Evolutionary conservation across 64 coral and sea anemone species (phyloP), one percentile per base, ranked within the genome.

Genomic region (Acropora tenuis): DNA sequence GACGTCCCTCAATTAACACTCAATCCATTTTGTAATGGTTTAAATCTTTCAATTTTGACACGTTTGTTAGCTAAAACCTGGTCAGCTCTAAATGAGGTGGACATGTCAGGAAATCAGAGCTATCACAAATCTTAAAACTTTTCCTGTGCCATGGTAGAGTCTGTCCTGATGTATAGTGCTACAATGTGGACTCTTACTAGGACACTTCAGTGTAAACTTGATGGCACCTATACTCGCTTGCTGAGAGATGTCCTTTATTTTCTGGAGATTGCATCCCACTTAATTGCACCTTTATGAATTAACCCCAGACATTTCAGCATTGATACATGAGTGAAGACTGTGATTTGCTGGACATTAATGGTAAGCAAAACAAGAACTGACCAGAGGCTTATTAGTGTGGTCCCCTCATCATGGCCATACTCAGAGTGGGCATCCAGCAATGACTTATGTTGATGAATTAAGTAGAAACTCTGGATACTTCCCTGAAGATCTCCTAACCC

Each of bases 61-160:
- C 30, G 30, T 30, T 30, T 30, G 30, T 30, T 55, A 55, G 80
- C 18, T n/a, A n/a, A 17, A 17, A 55, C 80, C 4, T 83, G 80
- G 0, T 43, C 10, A 5, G 80, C 80, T 41, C 20, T 83, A 83
- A 65, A 61, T 83, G n/a, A 83, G 30, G 63, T 60, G 80, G 17
- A 83, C 45, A 83, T 11, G 63, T 83, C 40, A 63, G 80, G 80
- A 83, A 80, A 80, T 80, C 78, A 44, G 47, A 80, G 1, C 78
- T 80, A 19, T 19, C 18, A 6, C 18, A 17, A 44, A 49, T 9
- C 5, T 50, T 80, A 47, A 80, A 80, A 53, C 18, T 49, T 80
- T n/a, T 80, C 52, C 47, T 6, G 7, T 8, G 41, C 78, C 41
- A 49, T 47, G 7, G 78, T 83, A 60, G 79, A 82, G 50, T 52